Evolutionary conservation across 2,113 vertebrate genomes (phyloP), one percentile per base, ranked within the genome.

Genomic region (Tragelaphus buxtoni): DNA sequence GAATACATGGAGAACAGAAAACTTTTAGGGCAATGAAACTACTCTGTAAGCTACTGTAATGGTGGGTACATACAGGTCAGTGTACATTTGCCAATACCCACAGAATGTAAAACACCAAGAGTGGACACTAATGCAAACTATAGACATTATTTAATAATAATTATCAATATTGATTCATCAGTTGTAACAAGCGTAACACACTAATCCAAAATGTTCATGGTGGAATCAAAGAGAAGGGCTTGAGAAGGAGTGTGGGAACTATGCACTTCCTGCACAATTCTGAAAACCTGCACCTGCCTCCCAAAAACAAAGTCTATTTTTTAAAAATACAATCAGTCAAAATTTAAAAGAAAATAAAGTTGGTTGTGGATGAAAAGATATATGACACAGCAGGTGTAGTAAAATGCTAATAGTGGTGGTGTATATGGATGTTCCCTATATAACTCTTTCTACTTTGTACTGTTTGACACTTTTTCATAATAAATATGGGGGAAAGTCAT

Each of bases 401-500:
- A 84, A 92, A 63, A 90, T 76, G 5, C n/a, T 81, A 63, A 56
- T 60, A 35, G 53, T 63, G 32, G 22, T 79, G 32, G 22, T 56
- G 0, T 32, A 24, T 81, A 28, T 51, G 26, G 39, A 39, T 84
- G 3, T 20, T 81, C 61, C 45, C 6, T 28, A 9, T 65, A 11
- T 90, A 39, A 77, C 30, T 80, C 58, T 60, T 79, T 30, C 28
- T 63, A 49, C 53, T 90, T 94, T 89, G 63, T 1, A 4, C 35
- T 79, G 39, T 63, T 96, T 79, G 35, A 63, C n/a, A 45, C 63
- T 91, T 89, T 93, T 95, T 90, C 42, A 84, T 69, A 82, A 77
- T 55, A 84, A 76, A 83, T 58, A 11, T 85, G 17, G 28, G 9
- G 2, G 7, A 1, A 76, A 55, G 20, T 80, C 45, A 85, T 26